Percentiles rank a stretch among this genome's conserved stretches.
phyloP scores from a whole-genome alignment of 1,140 invertebrate species.

The Heliconius himera region DNA sequence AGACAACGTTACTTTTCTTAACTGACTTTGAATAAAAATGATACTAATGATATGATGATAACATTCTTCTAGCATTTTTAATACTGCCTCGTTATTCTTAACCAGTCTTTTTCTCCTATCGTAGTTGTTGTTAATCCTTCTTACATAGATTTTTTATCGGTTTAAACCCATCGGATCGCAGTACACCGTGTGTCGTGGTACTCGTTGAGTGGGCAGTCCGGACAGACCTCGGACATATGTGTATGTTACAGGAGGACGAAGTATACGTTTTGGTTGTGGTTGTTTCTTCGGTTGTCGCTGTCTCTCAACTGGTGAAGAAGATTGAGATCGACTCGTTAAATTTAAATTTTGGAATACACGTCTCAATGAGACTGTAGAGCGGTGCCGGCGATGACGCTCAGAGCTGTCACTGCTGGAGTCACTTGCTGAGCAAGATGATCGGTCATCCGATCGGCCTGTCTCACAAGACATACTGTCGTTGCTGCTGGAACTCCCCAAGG shows the following conservation, averaged over 20 bases:
- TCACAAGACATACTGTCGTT: slow-evolving; percentile 78
- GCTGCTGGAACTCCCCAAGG: slow-evolving; percentile 83
- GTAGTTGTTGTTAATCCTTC: slow-evolving; percentile 41
- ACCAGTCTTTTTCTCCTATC: slow-evolving; percentile 73
- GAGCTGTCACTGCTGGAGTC: slow-evolving; percentile 83
- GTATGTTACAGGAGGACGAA: slow-evolving; percentile 88
- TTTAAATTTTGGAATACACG: slow-evolving; percentile 86
- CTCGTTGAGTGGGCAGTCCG: slow-evolving; percentile 89
- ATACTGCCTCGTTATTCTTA: slow-evolving; percentile 63
- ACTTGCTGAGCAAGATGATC: slow-evolving; percentile 82
- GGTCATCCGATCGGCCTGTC: slow-evolving; percentile 63
- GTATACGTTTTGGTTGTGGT: slow-evolving; percentile 85
- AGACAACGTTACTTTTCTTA: slow-evolving; percentile 54
- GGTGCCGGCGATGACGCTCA: slow-evolving; percentile 82
- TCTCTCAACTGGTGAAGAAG: slow-evolving; percentile 82
- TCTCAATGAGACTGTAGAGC: slow-evolving; percentile 86
- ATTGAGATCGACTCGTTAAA: slow-evolving; percentile 84
- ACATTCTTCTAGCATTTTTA: slow-evolving; percentile 59
- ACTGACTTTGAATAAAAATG: slow-evolving; percentile 48
- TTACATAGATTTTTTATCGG: slow-evolving; percentile 52
- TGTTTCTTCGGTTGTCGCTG: slow-evolving; percentile 83
- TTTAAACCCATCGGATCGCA: slow-evolving; percentile 63
- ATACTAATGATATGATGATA: slow-evolving; percentile 75
- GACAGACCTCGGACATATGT: slow-evolving; percentile 90
- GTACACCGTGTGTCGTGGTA: slow-evolving; percentile 82